These are phyloP conservation scores for Heteromurus nitidus DNA, from an alignment of 2,888 invertebrate genomes.

Conservation along the genomic window DNA sequence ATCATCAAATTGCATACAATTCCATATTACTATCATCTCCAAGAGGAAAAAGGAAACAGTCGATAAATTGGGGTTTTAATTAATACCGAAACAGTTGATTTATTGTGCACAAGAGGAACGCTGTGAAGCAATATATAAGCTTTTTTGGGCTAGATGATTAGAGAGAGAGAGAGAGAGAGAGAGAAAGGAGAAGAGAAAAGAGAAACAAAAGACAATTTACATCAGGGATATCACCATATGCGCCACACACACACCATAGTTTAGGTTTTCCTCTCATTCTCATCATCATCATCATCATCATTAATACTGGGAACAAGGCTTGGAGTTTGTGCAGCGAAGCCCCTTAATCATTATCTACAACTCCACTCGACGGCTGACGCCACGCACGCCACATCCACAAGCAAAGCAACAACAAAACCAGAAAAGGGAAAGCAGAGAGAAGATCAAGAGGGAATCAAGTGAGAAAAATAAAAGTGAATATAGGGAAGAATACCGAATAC, in stretches of 20 bases:
- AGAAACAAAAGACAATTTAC: background rate
- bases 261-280: constrained; percentile 8
- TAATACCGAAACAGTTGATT: constrained; percentile 52
- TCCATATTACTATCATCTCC: no score
- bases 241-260: background rate
- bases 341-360: constrained; percentile 54
- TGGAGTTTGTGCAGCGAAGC: no score
- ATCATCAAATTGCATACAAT: no score
- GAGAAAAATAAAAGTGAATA: background rate
- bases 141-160: constrained; percentile 18
- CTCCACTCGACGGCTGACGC: no score
- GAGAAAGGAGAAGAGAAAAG: constrained; percentile 2
- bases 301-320: constrained; percentile 5
- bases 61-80: constrained; percentile 38
- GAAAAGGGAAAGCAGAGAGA: background rate
- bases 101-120: constrained; percentile 34
- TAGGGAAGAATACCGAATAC: background rate
- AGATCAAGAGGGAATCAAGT: constrained; percentile 24
- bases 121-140: constrained; percentile 2
- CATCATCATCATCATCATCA: constrained; percentile 8
- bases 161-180: background rate
- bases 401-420: background rate
- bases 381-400: no score
- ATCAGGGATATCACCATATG: constrained; percentile 26
- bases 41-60: background rate